A percentile compares a stretch with the other conserved stretches of the same genome.
These are phyloP conservation scores for Bungarus multicinctus DNA, from an alignment of 2,113 vertebrate species.

Conservation along the genomic window DNA sequence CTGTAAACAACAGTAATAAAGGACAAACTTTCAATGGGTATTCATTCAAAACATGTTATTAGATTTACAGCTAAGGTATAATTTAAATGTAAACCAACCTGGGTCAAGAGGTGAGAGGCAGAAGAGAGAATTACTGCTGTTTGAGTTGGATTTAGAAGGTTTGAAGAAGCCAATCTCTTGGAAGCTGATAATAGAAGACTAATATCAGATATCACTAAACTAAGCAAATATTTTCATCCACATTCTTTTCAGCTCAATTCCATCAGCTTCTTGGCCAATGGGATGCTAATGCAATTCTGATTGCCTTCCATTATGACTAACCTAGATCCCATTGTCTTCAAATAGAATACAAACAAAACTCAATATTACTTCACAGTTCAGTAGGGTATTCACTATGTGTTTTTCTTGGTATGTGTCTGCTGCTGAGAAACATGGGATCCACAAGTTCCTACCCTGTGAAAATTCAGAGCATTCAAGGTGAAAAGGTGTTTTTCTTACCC, in stretches of 20 bases:
- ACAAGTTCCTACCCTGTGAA: no score
- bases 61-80: not conserved
- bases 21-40: not conserved
- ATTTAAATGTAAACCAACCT: not conserved
- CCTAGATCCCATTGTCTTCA: not conserved
- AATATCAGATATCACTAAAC: not conserved
- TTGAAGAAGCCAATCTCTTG: not conserved
- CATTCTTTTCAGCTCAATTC: not conserved
- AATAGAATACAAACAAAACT: not conserved
- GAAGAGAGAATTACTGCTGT: not conserved
- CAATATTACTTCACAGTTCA: not conserved
- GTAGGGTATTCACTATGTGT: not conserved
- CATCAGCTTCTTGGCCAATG: not conserved
- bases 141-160: not conserved
- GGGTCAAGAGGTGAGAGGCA: not conserved
- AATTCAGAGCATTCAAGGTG: not conserved
- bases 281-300: not conserved
- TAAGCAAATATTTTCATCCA: not conserved
- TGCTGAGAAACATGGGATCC: not conserved
- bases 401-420: not conserved
- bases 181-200: not conserved
- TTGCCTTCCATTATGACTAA: not conserved
- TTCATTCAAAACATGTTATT: not conserved
- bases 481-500: not conserved
- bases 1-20: not conserved